Percentiles rank a stretch among this genome's conserved stretches.
Evolutionary conservation across 2,888 invertebrate species (phyloP).

Genomic region (Aphidoletes aphidimyza): DNA sequence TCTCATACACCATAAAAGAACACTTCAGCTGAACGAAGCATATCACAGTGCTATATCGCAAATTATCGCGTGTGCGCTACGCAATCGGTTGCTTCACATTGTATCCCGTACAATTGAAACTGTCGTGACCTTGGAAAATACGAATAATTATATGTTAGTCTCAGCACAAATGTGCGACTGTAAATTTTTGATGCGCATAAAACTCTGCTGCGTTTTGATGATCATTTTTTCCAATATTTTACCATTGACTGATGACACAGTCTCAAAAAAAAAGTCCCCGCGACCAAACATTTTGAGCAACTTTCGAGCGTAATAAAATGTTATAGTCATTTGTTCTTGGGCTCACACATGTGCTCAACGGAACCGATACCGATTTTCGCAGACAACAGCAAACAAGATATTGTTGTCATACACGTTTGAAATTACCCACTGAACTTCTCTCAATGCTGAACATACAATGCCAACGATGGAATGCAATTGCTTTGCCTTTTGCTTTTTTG

Average conservation of each 20-base stretch:
- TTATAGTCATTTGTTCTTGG: background rate
- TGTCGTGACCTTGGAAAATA: constrained; percentile 1
- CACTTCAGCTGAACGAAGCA: background rate
- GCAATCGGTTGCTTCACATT: background rate
- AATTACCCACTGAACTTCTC: background rate
- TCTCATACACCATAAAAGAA: background rate
- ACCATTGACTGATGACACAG: no score
- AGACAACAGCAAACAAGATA: background rate
- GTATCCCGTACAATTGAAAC: background rate
- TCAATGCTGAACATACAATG: background rate
- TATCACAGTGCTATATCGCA: background rate
- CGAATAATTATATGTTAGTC: background rate
- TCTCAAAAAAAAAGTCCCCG: no score
- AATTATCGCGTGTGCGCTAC: constrained; percentile 12
- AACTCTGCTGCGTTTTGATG: no score
- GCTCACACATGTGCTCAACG: background rate
- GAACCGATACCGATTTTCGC: background rate
- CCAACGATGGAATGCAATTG: background rate
- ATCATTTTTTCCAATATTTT: no score
- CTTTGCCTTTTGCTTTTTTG: background rate
- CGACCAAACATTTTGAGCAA: no score
- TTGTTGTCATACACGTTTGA: background rate
- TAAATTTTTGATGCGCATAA: background rate
- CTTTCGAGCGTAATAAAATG: no score
- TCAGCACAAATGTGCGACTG: background rate